phyloP scores from a whole-genome alignment of 1,140 invertebrate genomes.

The Geopemphigus sp. region DNA sequence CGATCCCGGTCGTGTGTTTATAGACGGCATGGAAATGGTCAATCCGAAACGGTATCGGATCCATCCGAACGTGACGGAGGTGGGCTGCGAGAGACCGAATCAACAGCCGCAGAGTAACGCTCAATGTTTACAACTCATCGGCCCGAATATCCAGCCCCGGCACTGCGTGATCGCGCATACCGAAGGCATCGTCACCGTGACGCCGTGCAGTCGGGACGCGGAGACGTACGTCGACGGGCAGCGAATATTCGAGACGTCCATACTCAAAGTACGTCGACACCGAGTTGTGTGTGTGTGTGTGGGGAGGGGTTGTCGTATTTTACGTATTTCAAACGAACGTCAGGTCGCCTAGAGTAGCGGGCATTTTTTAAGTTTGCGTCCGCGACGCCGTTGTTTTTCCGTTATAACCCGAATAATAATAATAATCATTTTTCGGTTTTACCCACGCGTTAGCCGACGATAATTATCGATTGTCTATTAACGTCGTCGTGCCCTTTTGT shows the following conservation, averaged over 20 bases:
- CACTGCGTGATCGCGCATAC: slow-evolving; percentile 92
- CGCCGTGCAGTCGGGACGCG: slow-evolving; percentile 87
- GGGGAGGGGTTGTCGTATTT: too few species aligned
- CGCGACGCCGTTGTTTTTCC: too few species aligned
- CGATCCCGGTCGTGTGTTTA: slow-evolving; percentile 48
- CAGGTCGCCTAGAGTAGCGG: too few species aligned
- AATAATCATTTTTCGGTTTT: too few species aligned
- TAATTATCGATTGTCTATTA: too few species aligned
- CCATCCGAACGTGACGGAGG: slow-evolving; percentile 71
- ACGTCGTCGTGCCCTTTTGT: too few species aligned
- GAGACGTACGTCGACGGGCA: slow-evolving; percentile 92
- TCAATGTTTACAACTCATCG: slow-evolving; percentile 58
- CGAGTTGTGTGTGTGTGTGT: too few species aligned
- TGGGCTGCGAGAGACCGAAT: slow-evolving; percentile 64
- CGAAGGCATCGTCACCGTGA: slow-evolving; percentile 87
- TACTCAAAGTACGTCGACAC: slow-evolving; percentile 77
- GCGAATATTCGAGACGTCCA: slow-evolving; percentile 87
- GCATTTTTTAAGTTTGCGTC: too few species aligned
- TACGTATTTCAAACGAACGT: too few species aligned
- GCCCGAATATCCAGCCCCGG: slow-evolving; percentile 67
- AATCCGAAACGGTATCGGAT: slow-evolving; percentile 61
- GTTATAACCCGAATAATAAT: too few species aligned
- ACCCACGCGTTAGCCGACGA: too few species aligned
- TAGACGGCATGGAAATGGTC: slow-evolving; percentile 66
- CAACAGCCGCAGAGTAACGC: slow-evolving; percentile 56